Base-by-base conservation (phyloP, 2,888 invertebrate species). In the Lasioglossum zephyrum region DNA sequence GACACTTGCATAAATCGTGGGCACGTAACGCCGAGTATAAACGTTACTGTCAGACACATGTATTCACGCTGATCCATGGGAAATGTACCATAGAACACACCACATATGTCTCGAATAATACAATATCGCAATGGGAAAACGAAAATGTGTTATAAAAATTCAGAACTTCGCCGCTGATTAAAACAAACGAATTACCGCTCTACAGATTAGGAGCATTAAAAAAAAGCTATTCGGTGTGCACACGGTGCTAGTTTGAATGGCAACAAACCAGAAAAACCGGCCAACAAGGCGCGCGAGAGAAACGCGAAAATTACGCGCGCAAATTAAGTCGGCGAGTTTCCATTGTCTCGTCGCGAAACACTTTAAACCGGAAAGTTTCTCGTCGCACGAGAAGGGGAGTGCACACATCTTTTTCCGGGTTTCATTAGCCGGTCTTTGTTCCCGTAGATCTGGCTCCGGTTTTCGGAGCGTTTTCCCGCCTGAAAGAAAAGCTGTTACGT, bases 371-470 rank as follows among this genome's bases (percentile, higher is more conserved):
- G 41, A 16, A 53, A 31, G 41, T 16, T 53, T 39, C 39, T 13
- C 73, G 26, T 66, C 66, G 70, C n/a, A 63, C 53, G 44, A 44
- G 18, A 22, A 36, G 44, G n/a, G 72, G 73, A 82, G 22, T 60
- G 18, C 44, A 39, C 72, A 16, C 36, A 57, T 41, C 60, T 73
- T 73, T 57, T 16, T 36, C 39, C n/a, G 26, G 57, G 26, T 84
- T 84, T 85, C 84, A 79, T 85, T 83, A 70, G 47, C 49, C 18
- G 13, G 3, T 6, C 60, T 80, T 63, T n/a, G 49, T 79, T 31
- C 4, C 13, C 49, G n/a, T 44, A 22, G 73, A 44, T 16, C 22
- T 1, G 16, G 5, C 41, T 49, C 60, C 49, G 18, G 79, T 79
- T 73, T n/a, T 80, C 53, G 79, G 69, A 53, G 36, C 53, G 6